Percentiles rank a stretch among this genome's conserved stretches.
Conservation (phyloP, 2,797 vertebrate species). For the Pangasius sanitwongsei region DNA sequence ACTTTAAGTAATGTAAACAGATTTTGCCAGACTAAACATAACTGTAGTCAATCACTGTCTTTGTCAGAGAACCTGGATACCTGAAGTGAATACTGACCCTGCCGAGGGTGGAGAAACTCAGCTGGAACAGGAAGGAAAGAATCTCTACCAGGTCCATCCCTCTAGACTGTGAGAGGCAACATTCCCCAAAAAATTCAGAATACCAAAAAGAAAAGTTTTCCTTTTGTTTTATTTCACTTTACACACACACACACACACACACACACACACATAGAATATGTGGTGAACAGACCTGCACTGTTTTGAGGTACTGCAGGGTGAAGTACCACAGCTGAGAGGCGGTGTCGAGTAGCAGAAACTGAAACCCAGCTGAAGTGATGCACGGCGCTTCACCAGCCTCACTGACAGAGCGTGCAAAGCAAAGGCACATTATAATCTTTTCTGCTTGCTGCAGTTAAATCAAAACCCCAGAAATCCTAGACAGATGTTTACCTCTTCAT, state of each 20-base stretch:
- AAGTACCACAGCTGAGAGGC: slow-evolving; percentile 94
- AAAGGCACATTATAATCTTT: background rate
- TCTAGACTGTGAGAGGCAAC: slow-evolving; percentile 73
- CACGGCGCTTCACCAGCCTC: slow-evolving; percentile 87
- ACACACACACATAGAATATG: background rate
- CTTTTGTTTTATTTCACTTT: background rate
- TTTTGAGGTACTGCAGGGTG: slow-evolving; percentile 91
- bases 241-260: too few relatives aligned
- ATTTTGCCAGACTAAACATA: background rate
- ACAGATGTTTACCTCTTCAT: slow-evolving; percentile 84
- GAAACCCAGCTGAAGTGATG: slow-evolving; percentile 93
- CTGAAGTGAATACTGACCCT: slow-evolving; percentile 75
- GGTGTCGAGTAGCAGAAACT: slow-evolving; percentile 91
- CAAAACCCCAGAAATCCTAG: background rate
- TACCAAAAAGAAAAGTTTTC: too few relatives aligned
- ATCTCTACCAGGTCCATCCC: slow-evolving; percentile 95
- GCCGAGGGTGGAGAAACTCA: slow-evolving; percentile 92
- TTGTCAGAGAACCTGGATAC: background rate
- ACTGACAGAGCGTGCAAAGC: slow-evolving; percentile 58
- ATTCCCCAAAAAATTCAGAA: background rate
- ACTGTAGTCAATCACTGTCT: too few relatives aligned
- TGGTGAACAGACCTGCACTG: slow-evolving; percentile 72
- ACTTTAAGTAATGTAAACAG: background rate
- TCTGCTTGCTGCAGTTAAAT: background rate
- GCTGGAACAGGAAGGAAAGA: slow-evolving; percentile 91